Evolutionary conservation across 2,888 invertebrate genomes (phyloP), one percentile per base, ranked within the genome.

Genomic region (Altica lythri): DNA sequence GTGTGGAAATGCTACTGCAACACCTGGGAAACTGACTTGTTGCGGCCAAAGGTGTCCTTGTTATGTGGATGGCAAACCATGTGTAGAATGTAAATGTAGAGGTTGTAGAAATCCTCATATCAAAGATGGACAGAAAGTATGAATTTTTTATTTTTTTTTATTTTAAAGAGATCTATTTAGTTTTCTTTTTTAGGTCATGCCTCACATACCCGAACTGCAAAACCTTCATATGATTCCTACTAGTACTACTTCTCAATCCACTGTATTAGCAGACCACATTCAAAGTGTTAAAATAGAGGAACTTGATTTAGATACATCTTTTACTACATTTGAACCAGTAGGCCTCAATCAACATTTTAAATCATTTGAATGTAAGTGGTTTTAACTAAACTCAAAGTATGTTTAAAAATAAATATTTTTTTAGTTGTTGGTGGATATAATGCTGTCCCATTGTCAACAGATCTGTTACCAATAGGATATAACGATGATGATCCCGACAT

Each of bases 1-100:
- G 55, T 95, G 95, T 79, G 95, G 95, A 2, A 91, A 92, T 76
- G 91, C 93, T 0, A 92, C 94, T 0, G 85, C 90, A 1, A 88
- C 88, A 12, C 93, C 94, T 0, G 93, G 93, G 2, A 93, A 92
- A 73, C 77, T 94, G 34, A 95, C 95, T 0, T 96, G 95, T 72
- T 93, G 95, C 70, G 95, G 95, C 0, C 94, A 94, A 73, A 80
- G 95, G 58, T 96, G 95, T 78, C 93, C 94, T 0, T 96, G 95
- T 76, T 96, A 95, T 75, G 92, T 92, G 2, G 90, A 90, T 62
- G 89, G 90, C 62, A 90, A 91, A 73, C 89, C 92, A 0, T 96
- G 95, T 72, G 81, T 88, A 4, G 91, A 90, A 67, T 96, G 96
- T 77, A 88, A 90, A 73, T 96, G 95, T 77, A 84, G 90, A 71